Evolutionary conservation across 2,797 vertebrate species (phyloP), one percentile per base, ranked within the genome.

Genomic region (Anabacerthia variegaticeps): DNA sequence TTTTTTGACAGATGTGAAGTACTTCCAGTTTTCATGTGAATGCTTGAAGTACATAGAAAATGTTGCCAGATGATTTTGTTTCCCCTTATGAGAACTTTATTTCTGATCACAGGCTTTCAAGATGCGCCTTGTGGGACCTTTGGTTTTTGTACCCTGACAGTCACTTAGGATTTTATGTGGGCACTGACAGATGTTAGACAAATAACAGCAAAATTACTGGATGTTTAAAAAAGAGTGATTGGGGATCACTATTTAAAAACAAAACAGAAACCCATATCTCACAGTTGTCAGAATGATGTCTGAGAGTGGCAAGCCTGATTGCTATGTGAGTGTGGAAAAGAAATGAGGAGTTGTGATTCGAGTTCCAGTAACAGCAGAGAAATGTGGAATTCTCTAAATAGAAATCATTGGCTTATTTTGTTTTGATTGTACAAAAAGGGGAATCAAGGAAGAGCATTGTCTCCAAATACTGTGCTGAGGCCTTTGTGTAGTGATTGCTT

Each of bases 1-100:
- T 90, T 96, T 82, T 91, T 86, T 77, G 75, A 73, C 78, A 92
- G 52, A 54, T 88, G 49, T 51, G 81, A 48, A 67, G 15, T 52
- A 43, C 7, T 59, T 88, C 7, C 6, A 52, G 34, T 76, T 85
- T 88, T 83, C n/a, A 17, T 1, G 1, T 43, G 61, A 34, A 10
- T 87, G 19, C 72, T 83, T 71, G 58, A 83, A 80, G 81, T 81
- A 56, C 27, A 8, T 26, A 69, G n/a, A 73, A 85, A 71, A 65
- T 23, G n/a, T 65, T 93, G n/a, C 65, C 63, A 37, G 78, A 68
- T 66, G 16, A 68, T 77, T 87, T 87, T 68, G 34, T 91, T 91
- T 85, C 65, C 61, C 36, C 37, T 83, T 73, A 85, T 61, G 1
- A 1, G 37, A 91, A 37, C 44, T 72, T 89, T 26, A 56, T 48